Base-by-base conservation (phyloP, 1,140 invertebrate genomes). In the Campoletis sonorensis region DNA sequence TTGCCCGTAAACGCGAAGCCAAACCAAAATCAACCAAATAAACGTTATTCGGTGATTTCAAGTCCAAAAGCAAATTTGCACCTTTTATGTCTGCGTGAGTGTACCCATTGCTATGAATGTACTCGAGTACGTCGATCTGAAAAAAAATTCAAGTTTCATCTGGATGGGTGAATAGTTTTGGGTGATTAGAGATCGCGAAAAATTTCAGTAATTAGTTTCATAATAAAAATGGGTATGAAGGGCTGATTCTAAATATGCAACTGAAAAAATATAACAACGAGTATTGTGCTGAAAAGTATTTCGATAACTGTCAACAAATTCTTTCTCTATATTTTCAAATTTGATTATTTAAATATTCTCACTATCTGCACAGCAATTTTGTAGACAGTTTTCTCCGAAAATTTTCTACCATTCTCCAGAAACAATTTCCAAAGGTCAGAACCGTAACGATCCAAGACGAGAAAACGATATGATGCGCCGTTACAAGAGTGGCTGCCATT, bases 11-110 rank as follows among this genome's bases (percentile, higher is more conserved):
- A 84, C 95, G 94, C 26, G 95, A 95, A 7, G 97, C 98, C n/a
- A 99, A 92, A 21, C 98, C 98, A 94, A 96, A 99, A 93, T 99
- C 98, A 0, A 99, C 96, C 5, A 99, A 92, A 91, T 96, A 99
- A 0, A 98, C 94, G 91, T 98, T 94, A 84, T 96, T 94, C 80
- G 94, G 93, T 79, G 94, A 95, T 79, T 94, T 94, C 33, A 94
- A 90, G 10, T 96, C 96, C 21, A 98, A 88, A 7, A 99, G 91
- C 54, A 99, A 94, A 89, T 99, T 99, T 10, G 96, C 95, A 8
- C 96, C 98, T 91, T 99, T 99, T 11, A 99, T 95, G 91, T 99
- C 98, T 15, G 95, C 97, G 92, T 99, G 98, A 1, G 97, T 95
- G 89, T 98, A 99, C 2, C 94, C 95, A 83, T 95, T 95, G 64